These are phyloP conservation scores for Agrochola lychnidis DNA, from an alignment of 2,888 invertebrate genomes.

Conservation along the genomic window DNA sequence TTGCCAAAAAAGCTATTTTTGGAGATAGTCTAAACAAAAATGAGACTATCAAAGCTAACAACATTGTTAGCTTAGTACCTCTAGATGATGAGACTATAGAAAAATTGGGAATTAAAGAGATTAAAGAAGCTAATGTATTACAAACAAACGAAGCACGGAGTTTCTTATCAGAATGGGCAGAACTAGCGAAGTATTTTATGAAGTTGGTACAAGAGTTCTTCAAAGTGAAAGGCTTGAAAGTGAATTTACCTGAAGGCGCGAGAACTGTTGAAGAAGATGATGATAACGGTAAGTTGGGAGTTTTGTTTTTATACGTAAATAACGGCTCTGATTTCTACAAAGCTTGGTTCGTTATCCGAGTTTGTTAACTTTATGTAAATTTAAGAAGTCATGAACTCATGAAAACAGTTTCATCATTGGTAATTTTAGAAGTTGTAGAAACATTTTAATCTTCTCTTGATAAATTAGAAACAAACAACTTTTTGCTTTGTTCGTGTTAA, in stretches of 20 bases:
- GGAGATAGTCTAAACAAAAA: conserved; percentile 77
- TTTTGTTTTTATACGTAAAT: not conserved
- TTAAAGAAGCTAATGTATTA: conserved; percentile 63
- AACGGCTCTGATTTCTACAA: not conserved
- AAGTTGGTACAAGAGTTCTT: conserved; percentile 85
- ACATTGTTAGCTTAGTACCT: conserved; percentile 83
- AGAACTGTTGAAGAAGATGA: conserved; percentile 82
- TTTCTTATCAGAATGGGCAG: conserved; percentile 86
- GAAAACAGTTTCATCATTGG: not conserved
- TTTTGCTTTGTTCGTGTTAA: not conserved
- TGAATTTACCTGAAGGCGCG: conserved; percentile 86
- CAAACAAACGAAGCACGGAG: conserved; percentile 77
- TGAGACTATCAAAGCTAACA: conserved; percentile 82
- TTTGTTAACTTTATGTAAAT: not conserved
- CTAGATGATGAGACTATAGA: conserved; percentile 81
- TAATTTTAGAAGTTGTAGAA: too few species aligned
- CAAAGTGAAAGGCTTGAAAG: conserved; percentile 83
- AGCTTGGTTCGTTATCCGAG: too few species aligned
- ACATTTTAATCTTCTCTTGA: not conserved
- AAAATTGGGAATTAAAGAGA: conserved; percentile 73
- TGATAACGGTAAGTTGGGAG: conserved; percentile 73
- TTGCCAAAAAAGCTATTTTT: conserved; percentile 84
- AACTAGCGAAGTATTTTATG: conserved; percentile 85
- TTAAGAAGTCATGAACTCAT: not conserved
- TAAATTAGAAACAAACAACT: not conserved